phyloP scores from a whole-genome alignment of 2,113 vertebrate species.

The Cavia aperea region DNA sequence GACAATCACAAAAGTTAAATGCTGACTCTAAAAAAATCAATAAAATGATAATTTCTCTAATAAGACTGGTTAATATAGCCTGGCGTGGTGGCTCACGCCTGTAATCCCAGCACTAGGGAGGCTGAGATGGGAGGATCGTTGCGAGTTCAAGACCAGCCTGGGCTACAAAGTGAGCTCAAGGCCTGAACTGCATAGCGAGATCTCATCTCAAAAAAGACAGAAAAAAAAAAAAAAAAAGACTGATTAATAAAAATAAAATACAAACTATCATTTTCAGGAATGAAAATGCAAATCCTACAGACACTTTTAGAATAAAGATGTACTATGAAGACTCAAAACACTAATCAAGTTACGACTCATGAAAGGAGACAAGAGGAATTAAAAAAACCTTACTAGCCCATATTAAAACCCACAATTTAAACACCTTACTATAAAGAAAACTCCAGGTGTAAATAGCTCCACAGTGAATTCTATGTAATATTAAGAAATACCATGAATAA shows the following conservation, averaged over 20 bases:
- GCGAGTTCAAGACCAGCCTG: too few species aligned
- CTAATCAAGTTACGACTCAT: conserved; percentile 1
- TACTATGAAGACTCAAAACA: neutral
- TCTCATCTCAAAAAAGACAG: too few species aligned
- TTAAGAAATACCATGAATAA: neutral
- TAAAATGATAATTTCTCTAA: neutral
- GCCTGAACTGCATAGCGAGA: too few species aligned
- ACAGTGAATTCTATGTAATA: conserved; percentile 2
- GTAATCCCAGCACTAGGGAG: too few species aligned
- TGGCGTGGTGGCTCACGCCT: too few species aligned
- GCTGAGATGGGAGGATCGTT: too few species aligned
- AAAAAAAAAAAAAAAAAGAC: neutral
- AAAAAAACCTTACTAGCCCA: conserved; percentile 12
- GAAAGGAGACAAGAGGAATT: neutral
- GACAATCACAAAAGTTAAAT: neutral
- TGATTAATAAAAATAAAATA: neutral
- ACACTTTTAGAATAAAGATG: neutral
- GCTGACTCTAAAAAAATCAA: neutral
- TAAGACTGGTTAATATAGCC: neutral
- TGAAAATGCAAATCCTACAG: neutral
- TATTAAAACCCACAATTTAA: neutral
- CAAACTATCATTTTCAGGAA: conserved; percentile 11
- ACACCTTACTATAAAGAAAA: conserved; percentile 8
- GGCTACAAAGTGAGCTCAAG: too few species aligned
- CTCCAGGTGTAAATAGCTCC: neutral